Conservation (phyloP, 2,888 invertebrate genomes). For the Apotomis turbidana region DNA sequence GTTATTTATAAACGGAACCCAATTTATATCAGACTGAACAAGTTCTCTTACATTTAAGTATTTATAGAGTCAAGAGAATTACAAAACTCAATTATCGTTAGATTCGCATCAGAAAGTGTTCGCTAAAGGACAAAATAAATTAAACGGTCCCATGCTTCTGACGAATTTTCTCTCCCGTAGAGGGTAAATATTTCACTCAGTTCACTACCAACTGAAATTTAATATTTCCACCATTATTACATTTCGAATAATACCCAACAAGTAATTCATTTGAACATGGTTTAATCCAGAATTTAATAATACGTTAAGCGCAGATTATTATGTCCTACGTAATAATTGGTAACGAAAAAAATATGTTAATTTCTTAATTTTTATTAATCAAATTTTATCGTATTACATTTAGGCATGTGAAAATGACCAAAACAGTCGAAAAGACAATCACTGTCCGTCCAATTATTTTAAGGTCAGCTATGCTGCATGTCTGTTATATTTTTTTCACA, state of each 20-base stretch:
- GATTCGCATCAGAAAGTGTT: conserved; percentile 35
- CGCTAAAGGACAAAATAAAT: conserved; percentile 43
- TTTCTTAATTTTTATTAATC: too few relatives aligned
- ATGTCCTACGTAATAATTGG: not conserved
- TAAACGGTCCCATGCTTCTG: conserved; percentile 45
- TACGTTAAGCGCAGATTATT: conserved; percentile 1
- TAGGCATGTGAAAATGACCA: too few relatives aligned
- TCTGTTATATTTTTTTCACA: too few relatives aligned
- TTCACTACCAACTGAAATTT: conserved; percentile 44
- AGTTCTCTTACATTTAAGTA: conserved; percentile 16
- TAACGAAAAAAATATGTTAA: too few relatives aligned
- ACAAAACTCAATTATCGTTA: conserved; percentile 31
- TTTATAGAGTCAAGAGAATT: conserved; percentile 33
- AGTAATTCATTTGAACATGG: conserved; percentile 15
- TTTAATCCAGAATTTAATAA: conserved; percentile 14
- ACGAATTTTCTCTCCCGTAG: conserved; percentile 28
- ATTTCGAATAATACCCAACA: conserved; percentile 19
- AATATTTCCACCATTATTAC: conserved; percentile 28
- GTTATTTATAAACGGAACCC: not conserved
- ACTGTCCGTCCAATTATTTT: too few relatives aligned
- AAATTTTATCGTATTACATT: too few relatives aligned
- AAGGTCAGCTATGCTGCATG: too few relatives aligned
- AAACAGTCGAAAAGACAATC: too few relatives aligned
- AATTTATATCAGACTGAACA: conserved; percentile 11
- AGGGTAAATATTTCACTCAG: conserved; percentile 47